Evolutionary conservation across 2,888 invertebrate genomes (phyloP), one percentile per base, ranked within the genome.

Genomic region (Tribolium freemani): DNA sequence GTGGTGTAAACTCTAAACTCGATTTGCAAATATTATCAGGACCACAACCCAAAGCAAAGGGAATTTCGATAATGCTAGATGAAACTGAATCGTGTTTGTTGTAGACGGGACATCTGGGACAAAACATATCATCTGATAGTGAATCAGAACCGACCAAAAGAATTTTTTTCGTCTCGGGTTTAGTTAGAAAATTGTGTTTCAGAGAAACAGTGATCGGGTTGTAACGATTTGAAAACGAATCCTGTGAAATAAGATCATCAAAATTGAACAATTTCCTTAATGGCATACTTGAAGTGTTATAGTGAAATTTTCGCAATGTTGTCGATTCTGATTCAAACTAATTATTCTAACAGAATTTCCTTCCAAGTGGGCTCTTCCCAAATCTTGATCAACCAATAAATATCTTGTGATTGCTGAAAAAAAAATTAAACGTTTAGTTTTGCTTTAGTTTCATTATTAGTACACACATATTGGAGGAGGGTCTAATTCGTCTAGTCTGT

Each of bases 21-120:
- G 90, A 88, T 8, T 84, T 86, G 79, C 91, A 89, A 64, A 88
- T 85, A 48, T 88, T 83, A 71, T 90, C 89, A n/a, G 87, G 84
- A 0, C 90, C 90, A 77, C 91, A 91, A 68, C 88, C 89, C 48
- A 87, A 85, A 0, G 88, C 86, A 57, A 82, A 84, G 0, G 83
- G 83, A 26, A 85, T 77, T 20, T 61, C 20, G 9, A 74, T n/a
- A 5, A 53, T 68, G 9, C 30, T 46, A 3, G 10, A n/a, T 84
- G 3, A 83, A 80, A 44, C 72, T 1, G 78, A 79, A 56, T 71
- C 66, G 11, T 44, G 64, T 60, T 61, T 63, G 53, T 78, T 77
- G 31, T 77, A 71, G 6, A 77, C 69, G 2, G 77, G 77, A 76
- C 83, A 84, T 21, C 61, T 64, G 6, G 71, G 63, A 66, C 83